Evolutionary conservation across 2,113 vertebrate species (phyloP).

Genomic region (Hypomesus transpacificus): DNA sequence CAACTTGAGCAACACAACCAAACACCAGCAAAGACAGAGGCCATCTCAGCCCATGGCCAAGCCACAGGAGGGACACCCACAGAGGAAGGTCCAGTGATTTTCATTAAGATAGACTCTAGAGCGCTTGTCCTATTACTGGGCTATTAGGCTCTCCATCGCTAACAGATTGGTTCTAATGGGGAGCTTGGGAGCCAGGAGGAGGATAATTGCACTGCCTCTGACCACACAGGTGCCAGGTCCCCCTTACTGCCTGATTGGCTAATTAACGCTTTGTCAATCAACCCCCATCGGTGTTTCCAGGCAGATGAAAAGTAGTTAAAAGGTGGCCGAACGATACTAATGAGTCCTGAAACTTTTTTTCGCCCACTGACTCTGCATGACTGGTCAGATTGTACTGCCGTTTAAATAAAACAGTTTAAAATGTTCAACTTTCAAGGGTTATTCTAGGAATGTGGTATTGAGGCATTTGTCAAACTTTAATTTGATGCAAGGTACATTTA

Average conservation of each 20-base stretch:
- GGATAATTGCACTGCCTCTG: constrained; percentile 32
- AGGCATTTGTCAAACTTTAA: no score
- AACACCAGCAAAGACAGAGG: neutral
- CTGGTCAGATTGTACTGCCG: neutral
- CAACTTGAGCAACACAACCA: no score
- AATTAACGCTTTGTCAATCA: constrained; percentile 35
- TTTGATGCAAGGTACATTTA: no score
- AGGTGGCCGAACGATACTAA: constrained; percentile 10
- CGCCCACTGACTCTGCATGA: neutral
- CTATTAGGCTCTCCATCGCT: constrained; percentile 39
- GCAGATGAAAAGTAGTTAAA: constrained; percentile 16
- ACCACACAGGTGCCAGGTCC: constrained; percentile 33
- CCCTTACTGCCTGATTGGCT: constrained; percentile 25
- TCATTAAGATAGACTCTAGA: constrained; percentile 43
- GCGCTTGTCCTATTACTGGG: constrained; percentile 44
- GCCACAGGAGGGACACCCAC: constrained; percentile 8
- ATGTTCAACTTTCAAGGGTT: no score
- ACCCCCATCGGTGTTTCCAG: neutral
- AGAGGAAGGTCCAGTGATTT: constrained; percentile 32
- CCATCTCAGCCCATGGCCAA: neutral
- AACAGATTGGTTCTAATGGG: constrained; percentile 40
- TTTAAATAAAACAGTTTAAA: no score
- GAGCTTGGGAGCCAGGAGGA: constrained; percentile 28
- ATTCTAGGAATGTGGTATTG: no score
- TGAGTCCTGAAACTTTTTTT: constrained; percentile 10